Evolutionary conservation across 2,888 invertebrate genomes (phyloP).

Genomic region (Zaprionus bogoriensis): DNA sequence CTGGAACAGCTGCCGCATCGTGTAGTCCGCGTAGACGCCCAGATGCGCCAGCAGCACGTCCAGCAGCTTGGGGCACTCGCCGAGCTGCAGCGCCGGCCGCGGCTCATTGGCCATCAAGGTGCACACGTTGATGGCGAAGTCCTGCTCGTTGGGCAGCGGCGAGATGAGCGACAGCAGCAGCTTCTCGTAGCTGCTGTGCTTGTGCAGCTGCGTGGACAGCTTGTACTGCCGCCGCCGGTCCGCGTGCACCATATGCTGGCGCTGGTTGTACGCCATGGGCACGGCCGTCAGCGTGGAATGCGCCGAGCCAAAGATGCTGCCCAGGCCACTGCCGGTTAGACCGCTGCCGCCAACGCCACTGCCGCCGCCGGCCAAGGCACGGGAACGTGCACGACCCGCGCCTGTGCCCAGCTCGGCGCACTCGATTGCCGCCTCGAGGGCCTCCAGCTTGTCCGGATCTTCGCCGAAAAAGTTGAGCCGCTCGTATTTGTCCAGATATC

Average conservation of each 20-base stretch:
- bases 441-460: conserved; percentile 91
- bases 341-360: conserved; percentile 85
- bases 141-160: conserved; percentile 99
- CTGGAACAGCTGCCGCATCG: conserved; percentile 87
- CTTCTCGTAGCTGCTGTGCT: conserved; percentile 91
- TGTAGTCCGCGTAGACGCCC: conserved; percentile 93
- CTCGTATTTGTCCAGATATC: conserved; percentile 94
- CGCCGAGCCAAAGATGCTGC: conserved; percentile 56
- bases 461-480: conserved; percentile 94
- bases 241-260: conserved; percentile 89
- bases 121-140: conserved; percentile 98
- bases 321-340: conserved; percentile 83
- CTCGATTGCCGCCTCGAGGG: conserved; percentile 83
- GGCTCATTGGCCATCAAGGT: conserved; percentile 97
- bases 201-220: conserved; percentile 87
- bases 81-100: conserved; percentile 92
- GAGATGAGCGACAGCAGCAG: conserved; percentile 95
- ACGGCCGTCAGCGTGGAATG: conserved; percentile 82
- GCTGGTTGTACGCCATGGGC: conserved; percentile 90
- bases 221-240: conserved; percentile 86
- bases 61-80: conserved; percentile 92
- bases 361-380: conserved; percentile 83
- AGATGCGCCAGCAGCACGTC: conserved; percentile 96
- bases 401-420: conserved; percentile 85
- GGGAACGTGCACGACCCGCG: conserved; percentile 87